A percentile compares a stretch with the other conserved stretches of the same genome.
Conservation (phyloP, 2,113 vertebrate genomes). For the Istiophorus platypterus region DNA sequence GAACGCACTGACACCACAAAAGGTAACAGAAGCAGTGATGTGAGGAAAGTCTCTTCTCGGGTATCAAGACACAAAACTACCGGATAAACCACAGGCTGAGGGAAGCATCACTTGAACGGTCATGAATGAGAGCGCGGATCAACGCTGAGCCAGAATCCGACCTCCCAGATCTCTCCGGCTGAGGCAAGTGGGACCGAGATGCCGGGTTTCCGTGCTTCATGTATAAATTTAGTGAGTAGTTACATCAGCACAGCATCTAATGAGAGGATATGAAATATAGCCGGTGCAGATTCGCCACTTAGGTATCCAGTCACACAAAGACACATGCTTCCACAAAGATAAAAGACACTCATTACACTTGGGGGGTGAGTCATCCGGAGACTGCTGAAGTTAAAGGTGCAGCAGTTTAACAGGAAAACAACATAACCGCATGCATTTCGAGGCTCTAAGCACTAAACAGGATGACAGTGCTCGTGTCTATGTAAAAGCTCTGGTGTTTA, state of each 20-base stretch:
- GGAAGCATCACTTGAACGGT: neutral
- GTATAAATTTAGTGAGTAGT: conserved; percentile 33
- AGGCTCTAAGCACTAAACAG: neutral
- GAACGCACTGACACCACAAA: neutral
- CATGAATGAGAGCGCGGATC: conserved; percentile 12
- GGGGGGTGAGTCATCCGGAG: conserved; percentile 1
- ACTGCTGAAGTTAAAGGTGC: neutral
- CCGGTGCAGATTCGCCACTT: neutral
- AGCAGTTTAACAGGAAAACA: neutral
- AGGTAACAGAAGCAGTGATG: neutral
- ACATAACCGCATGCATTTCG: no score
- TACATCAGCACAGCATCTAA: conserved; percentile 45
- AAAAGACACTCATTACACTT: neutral
- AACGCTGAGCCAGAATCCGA: conserved; percentile 4
- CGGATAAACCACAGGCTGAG: conserved; percentile 25
- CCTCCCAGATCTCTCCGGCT: neutral
- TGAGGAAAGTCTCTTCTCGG: neutral
- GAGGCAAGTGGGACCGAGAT: conserved; percentile 7
- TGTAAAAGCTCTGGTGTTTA: neutral
- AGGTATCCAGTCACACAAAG: neutral
- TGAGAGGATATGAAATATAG: conserved; percentile 26
- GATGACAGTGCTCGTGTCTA: neutral
- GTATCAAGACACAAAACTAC: neutral
- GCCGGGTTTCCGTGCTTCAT: neutral
- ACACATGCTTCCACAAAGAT: neutral